Evolutionary conservation across 2,797 vertebrate genomes (phyloP).

Genomic region (Holocentrus rufus): DNA sequence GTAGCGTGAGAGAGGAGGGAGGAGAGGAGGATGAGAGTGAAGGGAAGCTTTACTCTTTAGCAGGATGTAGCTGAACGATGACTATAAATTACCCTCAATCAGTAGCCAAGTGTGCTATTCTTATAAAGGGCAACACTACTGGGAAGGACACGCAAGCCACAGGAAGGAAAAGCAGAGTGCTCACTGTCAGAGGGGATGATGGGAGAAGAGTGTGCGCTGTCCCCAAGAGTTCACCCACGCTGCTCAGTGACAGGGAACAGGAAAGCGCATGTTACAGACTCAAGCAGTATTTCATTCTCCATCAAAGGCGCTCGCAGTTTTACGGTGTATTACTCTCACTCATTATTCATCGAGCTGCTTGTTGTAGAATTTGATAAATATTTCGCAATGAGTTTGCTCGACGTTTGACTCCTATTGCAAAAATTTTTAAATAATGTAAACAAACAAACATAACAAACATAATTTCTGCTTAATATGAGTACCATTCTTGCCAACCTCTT

Average conservation of each 20-base stretch:
- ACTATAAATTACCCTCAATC: conserved; percentile 66
- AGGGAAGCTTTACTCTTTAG: conserved; percentile 47
- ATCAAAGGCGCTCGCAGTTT: conserved; percentile 29
- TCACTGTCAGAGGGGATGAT: conserved; percentile 59
- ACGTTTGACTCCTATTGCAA: conserved; percentile 4
- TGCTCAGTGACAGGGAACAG: conserved; percentile 38
- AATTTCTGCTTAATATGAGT: not conserved
- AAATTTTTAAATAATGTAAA: not conserved
- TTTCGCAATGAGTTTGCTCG: conserved; percentile 24
- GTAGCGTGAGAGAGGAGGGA: conserved; percentile 37
- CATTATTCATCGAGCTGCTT: conserved; percentile 38
- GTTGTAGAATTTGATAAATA: conserved; percentile 16
- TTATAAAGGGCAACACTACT: conserved; percentile 68
- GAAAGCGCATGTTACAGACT: conserved; percentile 41
- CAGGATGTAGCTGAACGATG: conserved; percentile 70
- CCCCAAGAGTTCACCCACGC: conserved; percentile 38
- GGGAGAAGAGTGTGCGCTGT: conserved; percentile 30
- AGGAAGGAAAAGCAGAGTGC: conserved; percentile 57
- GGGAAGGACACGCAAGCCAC: conserved; percentile 59
- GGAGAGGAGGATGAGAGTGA: conserved; percentile 6
- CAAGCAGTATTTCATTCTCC: conserved; percentile 29
- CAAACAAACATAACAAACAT: too few species aligned
- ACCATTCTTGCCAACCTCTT: not conserved
- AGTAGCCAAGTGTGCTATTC: conserved; percentile 59
- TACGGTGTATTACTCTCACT: conserved; percentile 29